Evolutionary conservation across 2,888 invertebrate genomes (phyloP).

Genomic region (Eristalinus sepulchralis): DNA sequence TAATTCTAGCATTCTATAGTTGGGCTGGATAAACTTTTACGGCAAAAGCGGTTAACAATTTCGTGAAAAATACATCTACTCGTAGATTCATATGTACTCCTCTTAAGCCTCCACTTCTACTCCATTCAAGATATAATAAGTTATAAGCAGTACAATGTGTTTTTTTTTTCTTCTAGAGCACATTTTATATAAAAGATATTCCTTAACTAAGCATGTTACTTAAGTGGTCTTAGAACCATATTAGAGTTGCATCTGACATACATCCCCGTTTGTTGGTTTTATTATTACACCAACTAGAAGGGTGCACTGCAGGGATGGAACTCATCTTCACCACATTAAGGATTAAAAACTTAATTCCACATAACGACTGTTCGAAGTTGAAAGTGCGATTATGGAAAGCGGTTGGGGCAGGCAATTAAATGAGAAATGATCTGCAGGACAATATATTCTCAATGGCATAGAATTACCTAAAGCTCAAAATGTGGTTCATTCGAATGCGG

Average conservation of each 20-base stretch:
- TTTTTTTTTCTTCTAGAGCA: no score
- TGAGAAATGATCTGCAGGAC: slow-evolving; percentile 47
- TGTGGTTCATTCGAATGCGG: slow-evolving; percentile 20
- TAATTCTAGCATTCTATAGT: no score
- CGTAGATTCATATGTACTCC: no score
- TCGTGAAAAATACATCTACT: no score
- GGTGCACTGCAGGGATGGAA: background rate
- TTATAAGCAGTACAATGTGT: no score
- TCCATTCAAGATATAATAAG: no score
- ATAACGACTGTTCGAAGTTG: slow-evolving; percentile 51
- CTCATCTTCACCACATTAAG: slow-evolving; percentile 45
- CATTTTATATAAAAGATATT: slow-evolving; percentile 27
- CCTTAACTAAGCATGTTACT: slow-evolving; percentile 61
- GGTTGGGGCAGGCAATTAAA: slow-evolving; percentile 21
- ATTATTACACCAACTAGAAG: background rate
- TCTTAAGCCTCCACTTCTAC: no score
- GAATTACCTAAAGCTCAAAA: slow-evolving; percentile 10
- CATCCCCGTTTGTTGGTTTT: slow-evolving; percentile 42
- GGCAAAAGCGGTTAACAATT: no score
- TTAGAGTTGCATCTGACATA: slow-evolving; percentile 50
- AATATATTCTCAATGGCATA: background rate
- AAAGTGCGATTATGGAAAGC: background rate
- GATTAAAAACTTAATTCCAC: slow-evolving; percentile 68
- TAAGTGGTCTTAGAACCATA: slow-evolving; percentile 44
- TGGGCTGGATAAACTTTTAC: no score